Evolutionary conservation across 2,888 invertebrate genomes (phyloP).

Genomic region (Drosophila ustulata): DNA sequence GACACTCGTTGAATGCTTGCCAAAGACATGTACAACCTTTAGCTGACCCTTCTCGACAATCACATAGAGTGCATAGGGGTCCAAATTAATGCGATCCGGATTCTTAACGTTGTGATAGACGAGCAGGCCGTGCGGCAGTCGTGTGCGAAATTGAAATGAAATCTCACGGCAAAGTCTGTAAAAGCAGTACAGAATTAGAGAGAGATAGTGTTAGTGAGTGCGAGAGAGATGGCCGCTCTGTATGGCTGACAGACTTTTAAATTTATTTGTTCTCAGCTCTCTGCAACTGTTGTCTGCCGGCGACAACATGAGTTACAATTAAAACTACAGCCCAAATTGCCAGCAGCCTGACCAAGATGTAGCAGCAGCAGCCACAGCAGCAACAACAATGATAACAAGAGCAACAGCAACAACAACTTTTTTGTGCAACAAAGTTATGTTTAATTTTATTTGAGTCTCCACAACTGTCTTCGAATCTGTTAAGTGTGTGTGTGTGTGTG

Average conservation of each 20-base stretch:
- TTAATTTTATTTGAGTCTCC: constrained; percentile 61
- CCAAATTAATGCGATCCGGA: constrained; percentile 91
- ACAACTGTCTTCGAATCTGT: constrained; percentile 19
- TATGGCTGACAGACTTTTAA: constrained; percentile 48
- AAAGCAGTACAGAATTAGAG: background rate
- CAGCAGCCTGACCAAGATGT: constrained; percentile 44
- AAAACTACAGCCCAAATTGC: constrained; percentile 67
- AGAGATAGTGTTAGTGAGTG: background rate
- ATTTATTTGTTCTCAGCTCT: constrained; percentile 59
- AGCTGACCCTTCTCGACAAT: constrained; percentile 96
- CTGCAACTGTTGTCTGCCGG: constrained; percentile 29
- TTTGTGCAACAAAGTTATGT: constrained; percentile 59
- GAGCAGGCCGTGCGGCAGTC: constrained; percentile 93
- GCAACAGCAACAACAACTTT: constrained; percentile 4
- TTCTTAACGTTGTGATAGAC: constrained; percentile 97
- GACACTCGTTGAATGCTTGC: constrained; percentile 92
- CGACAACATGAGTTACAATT: constrained; percentile 72
- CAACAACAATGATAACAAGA: constrained; percentile 22
- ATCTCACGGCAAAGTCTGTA: constrained; percentile 93
- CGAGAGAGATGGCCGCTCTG: background rate
- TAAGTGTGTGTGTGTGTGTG: constrained; percentile 10
- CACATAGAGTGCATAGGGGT: constrained; percentile 95
- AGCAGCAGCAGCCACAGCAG: constrained; percentile 21
- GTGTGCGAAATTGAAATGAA: constrained; percentile 94
- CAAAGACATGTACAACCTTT: constrained; percentile 96